Conservation (phyloP, 2,113 vertebrate species). For the Rhinogobius similis region DNA sequence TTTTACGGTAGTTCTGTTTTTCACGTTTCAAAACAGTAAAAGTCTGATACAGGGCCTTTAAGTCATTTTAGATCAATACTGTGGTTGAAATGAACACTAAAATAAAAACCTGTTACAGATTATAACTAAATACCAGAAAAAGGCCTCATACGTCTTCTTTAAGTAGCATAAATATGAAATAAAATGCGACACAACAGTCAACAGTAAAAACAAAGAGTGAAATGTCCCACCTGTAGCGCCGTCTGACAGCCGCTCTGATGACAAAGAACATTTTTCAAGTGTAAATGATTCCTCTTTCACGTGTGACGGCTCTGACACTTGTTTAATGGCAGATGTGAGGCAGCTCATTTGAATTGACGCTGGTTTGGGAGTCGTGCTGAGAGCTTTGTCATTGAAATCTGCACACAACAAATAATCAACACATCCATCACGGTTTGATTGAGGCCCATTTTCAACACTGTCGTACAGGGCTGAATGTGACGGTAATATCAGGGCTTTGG, state of each 20-base stretch:
- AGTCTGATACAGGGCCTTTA: no score
- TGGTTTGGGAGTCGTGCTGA: neutral
- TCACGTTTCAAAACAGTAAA: no score
- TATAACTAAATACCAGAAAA: neutral
- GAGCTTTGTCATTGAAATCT: conserved; percentile 6
- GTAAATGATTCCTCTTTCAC: neutral
- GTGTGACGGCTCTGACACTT: neutral
- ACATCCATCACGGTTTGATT: neutral
- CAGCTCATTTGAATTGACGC: conserved; percentile 3
- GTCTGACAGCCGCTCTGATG: neutral
- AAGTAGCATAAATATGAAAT: neutral
- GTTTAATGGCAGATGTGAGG: neutral
- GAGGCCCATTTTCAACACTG: neutral
- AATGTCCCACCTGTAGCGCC: neutral
- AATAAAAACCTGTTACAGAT: neutral
- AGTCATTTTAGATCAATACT: no score
- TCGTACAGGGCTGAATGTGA: neutral
- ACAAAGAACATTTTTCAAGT: conserved; percentile 2
- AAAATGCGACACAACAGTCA: neutral
- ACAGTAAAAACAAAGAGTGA: neutral
- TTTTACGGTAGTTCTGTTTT: no score
- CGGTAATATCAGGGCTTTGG: neutral
- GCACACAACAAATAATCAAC: neutral
- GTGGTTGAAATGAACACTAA: no score
- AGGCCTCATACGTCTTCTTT: neutral